phyloP scores from a whole-genome alignment of 2,113 vertebrate genomes.

The Craseonycteris thonglongyai region DNA sequence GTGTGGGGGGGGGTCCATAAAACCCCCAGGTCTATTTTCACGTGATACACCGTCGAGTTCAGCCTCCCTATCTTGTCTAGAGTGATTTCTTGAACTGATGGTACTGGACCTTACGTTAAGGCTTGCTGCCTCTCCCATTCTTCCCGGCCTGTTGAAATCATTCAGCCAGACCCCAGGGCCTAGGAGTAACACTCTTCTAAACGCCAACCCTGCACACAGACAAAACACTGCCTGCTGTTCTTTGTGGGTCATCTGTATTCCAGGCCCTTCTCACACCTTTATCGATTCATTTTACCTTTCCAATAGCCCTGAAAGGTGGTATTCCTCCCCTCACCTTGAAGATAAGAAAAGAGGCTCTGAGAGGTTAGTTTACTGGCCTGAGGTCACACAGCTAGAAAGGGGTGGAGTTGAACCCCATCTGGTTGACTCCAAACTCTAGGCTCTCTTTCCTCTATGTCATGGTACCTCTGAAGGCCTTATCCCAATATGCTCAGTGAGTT shows the following conservation, averaged over 20 bases:
- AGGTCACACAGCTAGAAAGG: background rate
- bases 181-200: constrained; percentile 14
- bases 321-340: background rate
- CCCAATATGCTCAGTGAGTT: background rate
- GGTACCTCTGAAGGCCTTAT: background rate
- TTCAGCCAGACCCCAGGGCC: constrained; percentile 35
- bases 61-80: background rate
- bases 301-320: background rate
- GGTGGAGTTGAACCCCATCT: background rate
- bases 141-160: background rate
- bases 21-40: background rate
- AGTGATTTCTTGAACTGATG: background rate
- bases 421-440: background rate
- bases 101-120: background rate
- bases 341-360: background rate
- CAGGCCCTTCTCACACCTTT: background rate
- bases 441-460: background rate
- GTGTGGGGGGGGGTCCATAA: background rate
- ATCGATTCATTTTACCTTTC: background rate
- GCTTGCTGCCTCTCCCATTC: background rate
- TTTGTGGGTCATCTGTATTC: background rate
- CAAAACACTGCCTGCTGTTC: background rate
- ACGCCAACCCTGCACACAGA: background rate
- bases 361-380: background rate
- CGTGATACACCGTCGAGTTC: background rate